Percentiles rank a stretch among this genome's conserved stretches.
These are phyloP conservation scores for Diplolepis rosae DNA, from an alignment of 2,888 invertebrate species.

Conservation along the genomic window DNA sequence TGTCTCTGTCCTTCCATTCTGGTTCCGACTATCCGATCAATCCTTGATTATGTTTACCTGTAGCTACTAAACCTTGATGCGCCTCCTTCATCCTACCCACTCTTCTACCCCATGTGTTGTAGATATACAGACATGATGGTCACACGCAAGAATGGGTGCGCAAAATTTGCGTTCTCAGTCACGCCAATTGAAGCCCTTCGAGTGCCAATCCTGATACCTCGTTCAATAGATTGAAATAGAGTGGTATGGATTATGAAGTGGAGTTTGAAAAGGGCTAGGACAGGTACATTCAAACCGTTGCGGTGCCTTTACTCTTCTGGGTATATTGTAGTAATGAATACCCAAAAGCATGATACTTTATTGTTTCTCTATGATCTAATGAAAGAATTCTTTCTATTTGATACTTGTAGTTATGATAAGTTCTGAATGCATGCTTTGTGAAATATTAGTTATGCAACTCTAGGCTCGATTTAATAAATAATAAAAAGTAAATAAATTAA, in stretches of 20 bases:
- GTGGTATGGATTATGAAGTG: constrained; percentile 39
- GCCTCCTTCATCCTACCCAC: constrained; percentile 40
- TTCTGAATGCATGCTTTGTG: too few species aligned
- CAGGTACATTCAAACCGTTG: constrained; percentile 13
- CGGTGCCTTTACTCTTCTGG: background rate
- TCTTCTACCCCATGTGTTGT: constrained; percentile 25
- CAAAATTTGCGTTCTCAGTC: constrained; percentile 48
- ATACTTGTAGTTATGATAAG: too few species aligned
- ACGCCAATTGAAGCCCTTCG: constrained; percentile 54
- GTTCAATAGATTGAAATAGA: constrained; percentile 43
- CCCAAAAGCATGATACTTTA: background rate
- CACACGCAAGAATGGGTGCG: constrained; percentile 33
- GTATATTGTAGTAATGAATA: background rate
- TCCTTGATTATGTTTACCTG: constrained; percentile 68
- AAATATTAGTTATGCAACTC: too few species aligned
- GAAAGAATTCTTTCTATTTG: background rate
- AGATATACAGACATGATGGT: constrained; percentile 17
- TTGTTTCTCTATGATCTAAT: background rate
- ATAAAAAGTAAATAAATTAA: too few species aligned
- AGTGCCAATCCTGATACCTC: constrained; percentile 57
- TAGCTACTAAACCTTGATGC: constrained; percentile 55
- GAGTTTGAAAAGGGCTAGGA: constrained; percentile 14
- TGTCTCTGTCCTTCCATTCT: background rate
- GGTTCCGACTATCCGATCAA: constrained; percentile 62
- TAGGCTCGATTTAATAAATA: too few species aligned